Conservation (phyloP, 2,113 vertebrate species). For the Alethe diademata region DNA sequence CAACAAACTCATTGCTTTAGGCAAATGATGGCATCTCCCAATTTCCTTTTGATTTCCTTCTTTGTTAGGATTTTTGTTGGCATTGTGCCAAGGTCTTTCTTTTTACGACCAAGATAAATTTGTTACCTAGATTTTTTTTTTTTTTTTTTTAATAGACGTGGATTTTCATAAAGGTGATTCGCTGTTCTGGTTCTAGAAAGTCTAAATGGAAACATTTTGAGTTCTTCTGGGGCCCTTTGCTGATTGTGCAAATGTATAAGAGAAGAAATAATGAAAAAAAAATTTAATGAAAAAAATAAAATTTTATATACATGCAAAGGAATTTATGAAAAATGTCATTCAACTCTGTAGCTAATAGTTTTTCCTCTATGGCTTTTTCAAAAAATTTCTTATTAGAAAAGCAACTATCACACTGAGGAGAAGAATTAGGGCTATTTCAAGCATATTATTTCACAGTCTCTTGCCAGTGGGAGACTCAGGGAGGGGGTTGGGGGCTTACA, state of each 20-base stretch:
- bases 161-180: neutral
- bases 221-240: neutral
- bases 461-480: constrained; percentile 42
- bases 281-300: neutral
- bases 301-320: neutral
- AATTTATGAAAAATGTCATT: neutral
- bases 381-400: constrained; percentile 35
- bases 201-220: neutral
- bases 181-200: neutral
- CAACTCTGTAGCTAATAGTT: neutral
- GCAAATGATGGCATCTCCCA: neutral
- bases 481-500: constrained; percentile 33
- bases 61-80: neutral
- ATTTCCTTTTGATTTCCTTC: neutral
- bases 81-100: neutral
- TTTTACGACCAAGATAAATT: neutral
- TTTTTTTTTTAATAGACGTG: neutral
- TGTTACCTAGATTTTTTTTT: neutral
- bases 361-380: neutral
- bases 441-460: constrained; percentile 57
- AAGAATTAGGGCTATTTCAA: constrained; percentile 49
- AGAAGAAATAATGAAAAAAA: neutral
- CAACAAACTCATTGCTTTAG: neutral
- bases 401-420: neutral
- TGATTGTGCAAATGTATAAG: neutral